Conservation (phyloP, 1,140 invertebrate genomes). For the Phenacoccus solenopsis region DNA sequence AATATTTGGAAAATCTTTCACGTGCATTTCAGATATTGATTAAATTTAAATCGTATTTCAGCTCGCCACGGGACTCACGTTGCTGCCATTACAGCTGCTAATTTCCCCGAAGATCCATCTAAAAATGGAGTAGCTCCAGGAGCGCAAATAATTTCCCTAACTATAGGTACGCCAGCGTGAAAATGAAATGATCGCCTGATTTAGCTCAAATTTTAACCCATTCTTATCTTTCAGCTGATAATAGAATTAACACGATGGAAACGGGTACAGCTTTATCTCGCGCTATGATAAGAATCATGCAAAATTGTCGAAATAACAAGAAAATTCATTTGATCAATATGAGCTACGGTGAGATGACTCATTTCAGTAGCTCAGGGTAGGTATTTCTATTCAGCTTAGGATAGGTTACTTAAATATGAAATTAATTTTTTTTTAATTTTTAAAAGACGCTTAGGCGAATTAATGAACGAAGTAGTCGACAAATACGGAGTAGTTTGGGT, state of each 20-base stretch:
- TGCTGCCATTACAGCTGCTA: conserved; percentile 82
- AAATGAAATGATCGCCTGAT: background rate
- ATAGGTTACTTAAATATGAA: no score
- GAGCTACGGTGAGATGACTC: conserved; percentile 91
- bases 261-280: conserved; percentile 82
- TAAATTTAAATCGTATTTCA: conserved; percentile 39
- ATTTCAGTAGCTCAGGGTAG: conserved; percentile 83
- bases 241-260: conserved; percentile 84
- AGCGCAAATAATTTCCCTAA: conserved; percentile 86
- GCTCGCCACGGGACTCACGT: conserved; percentile 95
- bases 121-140: conserved; percentile 92
- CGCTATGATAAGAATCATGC: conserved; percentile 78
- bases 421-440: conserved; percentile 21
- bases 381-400: no score
- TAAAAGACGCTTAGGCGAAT: conserved; percentile 62
- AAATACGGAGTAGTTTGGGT: conserved; percentile 88
- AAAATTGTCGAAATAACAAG: conserved; percentile 37
- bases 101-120: conserved; percentile 81
- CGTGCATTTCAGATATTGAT: no score
- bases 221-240: conserved; percentile 45
- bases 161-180: conserved; percentile 47
- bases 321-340: conserved; percentile 87
- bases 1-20: no score
- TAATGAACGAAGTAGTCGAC: conserved; percentile 81
- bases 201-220: background rate